Base-by-base conservation (phyloP, 2,888 invertebrate genomes). In the Emmelina monodactyla region DNA sequence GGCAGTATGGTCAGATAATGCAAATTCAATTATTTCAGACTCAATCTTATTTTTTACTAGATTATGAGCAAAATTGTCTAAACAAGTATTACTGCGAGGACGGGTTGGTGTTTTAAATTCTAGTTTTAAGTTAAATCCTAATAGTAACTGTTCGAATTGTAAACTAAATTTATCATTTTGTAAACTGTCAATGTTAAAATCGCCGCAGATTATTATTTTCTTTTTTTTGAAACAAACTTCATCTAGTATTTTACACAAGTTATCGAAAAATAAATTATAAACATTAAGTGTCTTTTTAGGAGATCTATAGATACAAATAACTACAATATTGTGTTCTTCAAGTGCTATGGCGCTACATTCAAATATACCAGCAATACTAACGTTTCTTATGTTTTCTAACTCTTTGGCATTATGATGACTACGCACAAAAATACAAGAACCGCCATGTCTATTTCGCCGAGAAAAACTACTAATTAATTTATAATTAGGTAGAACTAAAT, bases 301-400 rank as follows among this genome's bases (percentile, higher is more conserved):
- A n/a, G n/a, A n/a, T n/a, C n/a, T n/a, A n/a, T n/a, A n/a, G n/a
- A 33, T 14, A 15, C 28, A 25, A 1, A 28, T 15, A 11, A 33
- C 16, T n/a, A 33, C 15, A 15, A 29, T 29, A 9, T 34, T 34
- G 13, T 34, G 3, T 9, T 12, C 2, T 11, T 10, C 12, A 19
- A 34, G 6, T 11, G 16, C 13, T 2, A 29, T 30, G 2, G 34
- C 29, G n/a, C 28, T 19, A 11, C 14, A 30, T 30, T 34, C 34
- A 12, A 34, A 3, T 14, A 29, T 12, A 13, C 9, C 14, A 12
- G 4, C 4, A 5, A 14, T 29, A 13, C 4, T 11, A 11, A 7
- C 7, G 12, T 29, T 14, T 5, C 6, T 7, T 12, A 14, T 6
- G 9, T 13, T 13, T 9, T 12, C 6, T 4, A 29, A 4, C 6